Evolutionary conservation across 1,140 invertebrate species (phyloP), one percentile per base, ranked within the genome.

Genomic region (Cherax destructor): DNA sequence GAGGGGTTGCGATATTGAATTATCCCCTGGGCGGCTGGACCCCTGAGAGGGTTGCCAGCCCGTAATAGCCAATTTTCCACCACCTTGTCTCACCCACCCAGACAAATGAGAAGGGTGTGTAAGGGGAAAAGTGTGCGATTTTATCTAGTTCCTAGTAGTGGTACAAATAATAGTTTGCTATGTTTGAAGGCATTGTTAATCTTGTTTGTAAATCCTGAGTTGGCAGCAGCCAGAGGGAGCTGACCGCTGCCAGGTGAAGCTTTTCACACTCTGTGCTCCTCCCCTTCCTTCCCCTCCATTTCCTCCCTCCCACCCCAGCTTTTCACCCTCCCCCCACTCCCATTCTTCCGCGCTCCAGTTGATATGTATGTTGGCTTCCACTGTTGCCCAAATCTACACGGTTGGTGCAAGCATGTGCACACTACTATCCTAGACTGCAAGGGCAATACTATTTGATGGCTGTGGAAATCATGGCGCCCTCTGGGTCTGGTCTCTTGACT

Each of bases 21-120:
- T 87, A 87, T 87, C 85, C 85, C 85, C 85, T 50, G 49, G 85
- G 85, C 85, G 85, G 85, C 74, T 87, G 85, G 85, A 87, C 72
- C 85, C 78, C 74, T 79, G 85, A 87, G 85, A 87, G 85, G 85
- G 85, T 87, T 87, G 85, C 85, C 85, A 87, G 85, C 50, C 76
- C 76, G 85, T 87, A 87, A 87, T 87, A 87, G 85, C 85, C 85
- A 87, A 87, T 87, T 87, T 87, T 87, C 85, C 85, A 87, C 85
- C 76, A 87, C 85, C 85, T 87, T 87, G 74, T 87, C 85, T 87
- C 85, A 74, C 85, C 85, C 85, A 78, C 76, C 74, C 69, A 87
- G 74, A 87, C 85, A 87, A 87, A 87, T 87, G 85, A 50, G 85
- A 87, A 87, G 72, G 85, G 72, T 50, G 83, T 76, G 85, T 87